Evolutionary conservation across 1,140 invertebrate genomes (phyloP).

Genomic region (Listronotus oregonensis): DNA sequence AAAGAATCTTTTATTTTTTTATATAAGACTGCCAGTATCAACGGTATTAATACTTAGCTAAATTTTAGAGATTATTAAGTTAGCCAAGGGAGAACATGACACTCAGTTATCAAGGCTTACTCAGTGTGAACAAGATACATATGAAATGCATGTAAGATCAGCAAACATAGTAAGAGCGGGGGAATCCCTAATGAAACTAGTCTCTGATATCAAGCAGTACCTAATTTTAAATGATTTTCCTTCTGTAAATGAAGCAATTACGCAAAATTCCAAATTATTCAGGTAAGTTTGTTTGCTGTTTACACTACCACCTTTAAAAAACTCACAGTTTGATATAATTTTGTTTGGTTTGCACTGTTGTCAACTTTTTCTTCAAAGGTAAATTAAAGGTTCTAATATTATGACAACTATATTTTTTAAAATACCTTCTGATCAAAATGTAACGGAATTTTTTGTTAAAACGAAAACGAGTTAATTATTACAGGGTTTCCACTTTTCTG

Average conservation of each 20-base stretch:
- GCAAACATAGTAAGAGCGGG: constrained; percentile 94
- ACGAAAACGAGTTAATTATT: too few species aligned
- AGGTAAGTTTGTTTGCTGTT: constrained; percentile 49
- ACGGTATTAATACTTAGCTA: too few species aligned
- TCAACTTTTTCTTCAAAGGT: too few species aligned
- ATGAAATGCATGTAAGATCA: constrained; percentile 95
- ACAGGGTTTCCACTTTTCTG: too few species aligned
- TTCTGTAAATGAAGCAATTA: constrained; percentile 94
- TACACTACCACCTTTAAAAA: too few species aligned
- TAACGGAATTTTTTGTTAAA: too few species aligned
- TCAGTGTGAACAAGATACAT: constrained; percentile 92
- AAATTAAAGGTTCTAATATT: too few species aligned
- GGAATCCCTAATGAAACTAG: constrained; percentile 94
- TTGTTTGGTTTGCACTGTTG: too few species aligned
- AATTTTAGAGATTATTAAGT: constrained; percentile 89
- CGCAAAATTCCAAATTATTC: constrained; percentile 87
- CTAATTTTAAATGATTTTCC: constrained; percentile 96
- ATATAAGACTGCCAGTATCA: constrained; percentile 4
- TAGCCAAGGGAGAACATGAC: constrained; percentile 91
- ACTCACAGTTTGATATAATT: too few species aligned
- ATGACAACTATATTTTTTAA: too few species aligned
- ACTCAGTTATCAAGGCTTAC: constrained; percentile 85
- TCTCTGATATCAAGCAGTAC: constrained; percentile 96
- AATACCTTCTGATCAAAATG: too few species aligned
- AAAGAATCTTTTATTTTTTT: constrained; percentile 34